phyloP scores from a whole-genome alignment of 2,113 vertebrate genomes.

The Syngnathoides biaculeatus region DNA sequence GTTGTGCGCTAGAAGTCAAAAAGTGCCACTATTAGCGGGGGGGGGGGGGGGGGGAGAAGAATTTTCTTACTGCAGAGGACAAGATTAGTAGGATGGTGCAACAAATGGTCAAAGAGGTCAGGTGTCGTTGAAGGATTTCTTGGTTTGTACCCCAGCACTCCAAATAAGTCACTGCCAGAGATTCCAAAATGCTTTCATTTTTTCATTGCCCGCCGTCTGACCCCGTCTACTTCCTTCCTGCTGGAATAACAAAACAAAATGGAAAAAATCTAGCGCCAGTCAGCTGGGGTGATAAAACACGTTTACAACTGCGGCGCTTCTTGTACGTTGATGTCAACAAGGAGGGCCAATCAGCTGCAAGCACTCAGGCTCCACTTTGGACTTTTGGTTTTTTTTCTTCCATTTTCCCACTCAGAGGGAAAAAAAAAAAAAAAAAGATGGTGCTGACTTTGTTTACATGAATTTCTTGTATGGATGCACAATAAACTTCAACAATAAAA shows the following conservation, averaged over 20 bases:
- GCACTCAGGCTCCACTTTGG: not conserved
- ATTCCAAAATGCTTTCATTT: not conserved
- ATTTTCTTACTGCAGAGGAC: no score
- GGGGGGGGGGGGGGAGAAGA: no score
- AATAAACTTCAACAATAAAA: slow-evolving; percentile 10
- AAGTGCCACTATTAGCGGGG: not conserved
- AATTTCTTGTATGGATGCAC: not conserved
- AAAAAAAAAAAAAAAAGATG: slow-evolving; percentile 1
- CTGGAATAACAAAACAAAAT: not conserved
- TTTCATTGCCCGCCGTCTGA: not conserved
- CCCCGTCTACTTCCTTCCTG: not conserved
- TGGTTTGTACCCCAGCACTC: not conserved
- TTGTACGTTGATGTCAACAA: not conserved
- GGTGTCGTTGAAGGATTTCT: not conserved
- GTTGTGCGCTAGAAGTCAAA: no score
- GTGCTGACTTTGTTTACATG: slow-evolving; percentile 8
- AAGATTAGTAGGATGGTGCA: not conserved
- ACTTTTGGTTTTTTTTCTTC: not conserved
- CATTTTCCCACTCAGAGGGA: not conserved
- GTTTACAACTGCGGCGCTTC: not conserved
- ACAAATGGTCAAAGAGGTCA: not conserved
- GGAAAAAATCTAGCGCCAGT: no score
- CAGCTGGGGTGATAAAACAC: not conserved
- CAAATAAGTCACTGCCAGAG: not conserved
- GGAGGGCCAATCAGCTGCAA: not conserved